A percentile compares a stretch with the other conserved stretches of the same genome.
Conservation (phyloP, 2,888 invertebrate species). For the Poecilobothrus nobilitatus region DNA sequence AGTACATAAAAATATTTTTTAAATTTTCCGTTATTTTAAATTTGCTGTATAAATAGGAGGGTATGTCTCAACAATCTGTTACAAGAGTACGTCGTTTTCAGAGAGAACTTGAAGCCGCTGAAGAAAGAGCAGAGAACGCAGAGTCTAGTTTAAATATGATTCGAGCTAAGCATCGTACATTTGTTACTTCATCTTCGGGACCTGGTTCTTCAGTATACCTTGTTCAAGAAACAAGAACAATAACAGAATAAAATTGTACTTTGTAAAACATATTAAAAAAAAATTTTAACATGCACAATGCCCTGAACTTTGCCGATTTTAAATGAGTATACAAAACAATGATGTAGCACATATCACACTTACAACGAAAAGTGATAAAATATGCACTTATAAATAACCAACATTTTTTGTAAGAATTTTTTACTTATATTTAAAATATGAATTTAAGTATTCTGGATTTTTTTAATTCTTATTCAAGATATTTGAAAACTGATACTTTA, state of each 20-base stretch:
- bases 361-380: neutral
- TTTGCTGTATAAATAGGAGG: constrained; percentile 55
- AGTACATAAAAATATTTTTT: constrained; percentile 21
- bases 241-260: constrained; percentile 37
- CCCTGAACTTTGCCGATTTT: neutral
- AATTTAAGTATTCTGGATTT: constrained; percentile 3
- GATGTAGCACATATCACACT: neutral
- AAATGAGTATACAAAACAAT: neutral
- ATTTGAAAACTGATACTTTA: neutral
- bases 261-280: neutral
- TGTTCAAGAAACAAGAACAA: constrained; percentile 71
- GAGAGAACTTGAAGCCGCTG: constrained; percentile 93
- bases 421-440: neutral
- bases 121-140: constrained; percentile 90
- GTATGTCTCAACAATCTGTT: constrained; percentile 83
- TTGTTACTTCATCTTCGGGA: constrained; percentile 87
- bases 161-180: constrained; percentile 96
- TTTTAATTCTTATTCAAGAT: neutral
- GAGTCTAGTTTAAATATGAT: constrained; percentile 91
- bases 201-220: constrained; percentile 87
- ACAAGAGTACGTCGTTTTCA: constrained; percentile 97
- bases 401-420: constrained; percentile 3
- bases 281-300: neutral
- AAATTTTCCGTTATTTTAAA: neutral
- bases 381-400: neutral